Evolutionary conservation across 2,797 vertebrate species (phyloP).

Genomic region (Eulemur mongoz): DNA sequence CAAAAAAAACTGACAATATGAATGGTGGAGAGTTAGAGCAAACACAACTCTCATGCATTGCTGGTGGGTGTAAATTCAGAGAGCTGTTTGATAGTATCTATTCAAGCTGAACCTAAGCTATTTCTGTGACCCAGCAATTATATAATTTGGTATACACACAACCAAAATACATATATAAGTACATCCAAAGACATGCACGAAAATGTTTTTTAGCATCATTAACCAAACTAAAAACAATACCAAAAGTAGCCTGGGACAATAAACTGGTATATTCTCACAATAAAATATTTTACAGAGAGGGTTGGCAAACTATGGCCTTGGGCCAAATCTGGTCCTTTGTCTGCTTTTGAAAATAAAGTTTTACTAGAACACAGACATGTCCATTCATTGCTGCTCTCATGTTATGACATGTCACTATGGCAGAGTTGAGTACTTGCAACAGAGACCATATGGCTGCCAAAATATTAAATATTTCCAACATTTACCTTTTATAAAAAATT

Average conservation of each 20-base stretch:
- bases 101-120: neutral
- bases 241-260: neutral
- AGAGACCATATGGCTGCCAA: neutral
- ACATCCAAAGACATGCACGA: neutral
- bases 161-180: neutral
- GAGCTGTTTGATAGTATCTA: neutral
- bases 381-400: neutral
- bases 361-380: neutral
- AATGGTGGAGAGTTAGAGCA: neutral
- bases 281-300: neutral
- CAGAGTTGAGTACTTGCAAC: neutral
- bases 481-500: neutral
- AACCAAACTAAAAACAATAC: neutral
- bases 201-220: neutral
- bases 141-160: neutral
- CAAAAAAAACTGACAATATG: neutral
- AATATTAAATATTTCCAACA: neutral
- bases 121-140: neutral
- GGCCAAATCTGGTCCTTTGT: neutral
- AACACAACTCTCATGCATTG: neutral
- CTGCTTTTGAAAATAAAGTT: neutral
- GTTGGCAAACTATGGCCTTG: neutral
- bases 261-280: neutral
- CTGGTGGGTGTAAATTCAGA: neutral
- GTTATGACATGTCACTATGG: neutral